Base-by-base conservation (phyloP, 2,113 vertebrate genomes). In the Cryptomyrus ogoouensis region DNA sequence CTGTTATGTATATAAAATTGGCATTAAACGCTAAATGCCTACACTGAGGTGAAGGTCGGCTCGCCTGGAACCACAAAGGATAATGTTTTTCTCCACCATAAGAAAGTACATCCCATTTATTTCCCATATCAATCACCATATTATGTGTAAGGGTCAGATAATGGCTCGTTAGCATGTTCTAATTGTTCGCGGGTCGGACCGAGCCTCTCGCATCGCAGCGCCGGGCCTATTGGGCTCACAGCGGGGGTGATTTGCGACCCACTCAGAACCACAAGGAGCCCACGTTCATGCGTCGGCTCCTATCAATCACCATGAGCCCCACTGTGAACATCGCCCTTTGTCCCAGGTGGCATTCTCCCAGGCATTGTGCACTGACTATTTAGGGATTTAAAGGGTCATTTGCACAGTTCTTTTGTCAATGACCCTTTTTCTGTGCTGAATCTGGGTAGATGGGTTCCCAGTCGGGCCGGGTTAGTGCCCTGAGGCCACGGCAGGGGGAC, bases 301-400 rank as follows among this genome's bases (percentile, higher is more conserved):
- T 97, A 98, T 98, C 98, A 96, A 97, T 99, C 98, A 98, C 97
- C 96, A 97, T 97, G 97, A 97, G 97, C 97, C 96, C 96, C 96
- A 96, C 96, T 96, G 96, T 96, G 97, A 97, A 97, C 96, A 97
- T 97, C 96, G 95, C 93, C 95, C 96, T 98, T 98, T 98, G 98
- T 98, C 96, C 96, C 83, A 77, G 3, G 9, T 92, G 90, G 93
- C 97, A 98, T 98, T 99, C 98, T 98, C 98, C 95, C 95, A 94
- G 95, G 96, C 96, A 97, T 99, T 98, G 98, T 98, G 97, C 95
- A 92, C 95, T 93, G 96, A 98, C 97, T 98, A 97, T 98, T 98
- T 98, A 98, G 96, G 97, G 97, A 97, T 98, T 98, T 98, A 98
- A 98, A 98, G 97, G 97, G 97, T 98, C 97, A 98, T 99, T 98